Base-by-base conservation (phyloP, 1,140 invertebrate species). In the Trichogramma pretiosum region DNA sequence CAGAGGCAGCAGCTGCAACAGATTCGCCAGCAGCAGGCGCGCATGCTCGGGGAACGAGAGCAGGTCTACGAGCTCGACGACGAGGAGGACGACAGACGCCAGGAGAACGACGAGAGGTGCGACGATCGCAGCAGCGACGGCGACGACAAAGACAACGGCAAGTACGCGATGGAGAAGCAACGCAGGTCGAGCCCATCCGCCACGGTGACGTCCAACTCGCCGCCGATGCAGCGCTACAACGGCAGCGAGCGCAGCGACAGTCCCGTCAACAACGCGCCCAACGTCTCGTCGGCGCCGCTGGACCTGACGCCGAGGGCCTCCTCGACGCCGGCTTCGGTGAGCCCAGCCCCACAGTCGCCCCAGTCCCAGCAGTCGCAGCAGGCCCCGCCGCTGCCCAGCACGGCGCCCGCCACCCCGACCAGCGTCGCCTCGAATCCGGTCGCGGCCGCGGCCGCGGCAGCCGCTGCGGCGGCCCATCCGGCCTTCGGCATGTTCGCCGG, bases 241-340 rank as follows among this genome's bases (percentile, higher is more conserved):
- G 57, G 72, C 48, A 77, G 77, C 50, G 77, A 79, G 24, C 78
- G 71, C 19, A 72, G 68, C 39, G 61, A 51, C 36, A 79, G 65
- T 65, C 76, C 55, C 14, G 65, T 62, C 34, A 59, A 54, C 35
- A 77, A 64, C 65, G 30, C 13, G 3, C n/a, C 34, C 0, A 2
- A 54, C 71, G 52, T 34, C 60, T 56, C 16, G 51, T 57, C 13
- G 67, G 68, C 66, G 2, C 70, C 70, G 5, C 50, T 72, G 1
- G 70, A 72, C 39, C 24, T 72, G 5, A 72, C 70, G 1, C 70
- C 70, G 5, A 55, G 68, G 9, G 67, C 71, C 1, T 70, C 67
- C 1, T 72, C 70, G 36, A 71, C 70, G 3, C 66, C 67, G 9
- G 64, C 62, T 5, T 68, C 67, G 3, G 62, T 67, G 28, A 62